Evolutionary conservation across 2,113 vertebrate genomes (phyloP).

Genomic region (Oncorhynchus kisutch): DNA sequence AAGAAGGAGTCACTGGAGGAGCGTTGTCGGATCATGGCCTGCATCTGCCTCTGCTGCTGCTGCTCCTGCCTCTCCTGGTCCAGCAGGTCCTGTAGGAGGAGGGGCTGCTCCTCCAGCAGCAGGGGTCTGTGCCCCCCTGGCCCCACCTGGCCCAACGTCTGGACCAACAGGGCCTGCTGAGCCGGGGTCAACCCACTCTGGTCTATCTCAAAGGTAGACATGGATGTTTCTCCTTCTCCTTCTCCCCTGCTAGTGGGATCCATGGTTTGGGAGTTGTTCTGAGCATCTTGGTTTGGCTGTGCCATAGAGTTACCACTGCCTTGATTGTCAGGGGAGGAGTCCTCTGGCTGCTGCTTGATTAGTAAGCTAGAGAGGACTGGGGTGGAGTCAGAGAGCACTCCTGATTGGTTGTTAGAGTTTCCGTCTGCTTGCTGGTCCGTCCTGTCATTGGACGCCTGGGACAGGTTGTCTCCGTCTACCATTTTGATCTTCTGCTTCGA

Average conservation of each 20-base stretch:
- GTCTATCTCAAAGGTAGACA: slow-evolving; percentile 67
- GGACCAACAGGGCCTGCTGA: slow-evolving; percentile 79
- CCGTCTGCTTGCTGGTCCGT: slow-evolving; percentile 54
- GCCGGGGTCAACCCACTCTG: slow-evolving; percentile 55
- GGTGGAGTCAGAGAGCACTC: slow-evolving; percentile 74
- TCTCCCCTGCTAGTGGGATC: slow-evolving; percentile 72
- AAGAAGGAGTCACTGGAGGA: slow-evolving; percentile 91
- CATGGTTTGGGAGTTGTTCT: slow-evolving; percentile 66
- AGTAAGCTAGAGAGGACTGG: slow-evolving; percentile 90
- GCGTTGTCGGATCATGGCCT: slow-evolving; percentile 97
- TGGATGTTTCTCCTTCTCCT: slow-evolving; percentile 45
- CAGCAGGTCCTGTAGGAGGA: slow-evolving; percentile 92
- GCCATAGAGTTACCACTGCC: slow-evolving; percentile 72
- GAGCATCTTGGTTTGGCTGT: slow-evolving; percentile 71
- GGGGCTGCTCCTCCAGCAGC: slow-evolving; percentile 91
- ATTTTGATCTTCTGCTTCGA: slow-evolving; percentile 68
- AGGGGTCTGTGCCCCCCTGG: slow-evolving; percentile 79
- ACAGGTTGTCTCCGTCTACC: slow-evolving; percentile 66
- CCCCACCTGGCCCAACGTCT: slow-evolving; percentile 73
- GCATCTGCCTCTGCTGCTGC: slow-evolving; percentile 97
- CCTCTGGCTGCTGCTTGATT: slow-evolving; percentile 80
- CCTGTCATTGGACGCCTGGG: slow-evolving; percentile 43
- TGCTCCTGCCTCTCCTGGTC: slow-evolving; percentile 98
- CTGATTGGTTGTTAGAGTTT: slow-evolving; percentile 67
- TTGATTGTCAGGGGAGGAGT: slow-evolving; percentile 71